A percentile compares a stretch with the other conserved stretches of the same genome.
Evolutionary conservation across 2,113 vertebrate genomes (phyloP).

Genomic region (Isichthys henryi): DNA sequence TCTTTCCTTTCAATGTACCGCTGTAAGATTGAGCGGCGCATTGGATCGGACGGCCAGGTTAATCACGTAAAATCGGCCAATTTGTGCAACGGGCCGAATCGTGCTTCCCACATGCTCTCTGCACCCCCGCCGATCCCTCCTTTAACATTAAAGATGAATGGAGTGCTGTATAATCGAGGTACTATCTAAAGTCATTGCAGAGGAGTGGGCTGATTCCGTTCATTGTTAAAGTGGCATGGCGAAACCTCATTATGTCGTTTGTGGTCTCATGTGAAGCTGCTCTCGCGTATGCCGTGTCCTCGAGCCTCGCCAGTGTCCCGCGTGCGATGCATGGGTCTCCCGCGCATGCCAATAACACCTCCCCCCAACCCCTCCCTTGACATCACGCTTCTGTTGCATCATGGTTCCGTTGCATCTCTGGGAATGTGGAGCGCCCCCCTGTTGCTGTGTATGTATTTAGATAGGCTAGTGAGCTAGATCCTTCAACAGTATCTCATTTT

Average conservation of each 20-base stretch:
- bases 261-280: conserved; percentile 6
- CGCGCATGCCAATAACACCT: conserved; percentile 9
- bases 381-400: conserved; percentile 15
- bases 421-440: neutral
- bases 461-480: conserved; percentile 66
- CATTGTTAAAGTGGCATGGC: conserved; percentile 5
- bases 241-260: neutral
- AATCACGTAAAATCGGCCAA: neutral
- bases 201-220: neutral
- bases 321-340: neutral
- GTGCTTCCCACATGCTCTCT: neutral
- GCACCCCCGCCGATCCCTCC: neutral
- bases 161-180: neutral
- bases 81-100: neutral
- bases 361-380: neutral
- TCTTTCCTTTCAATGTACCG: neutral
- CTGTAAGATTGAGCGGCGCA: neutral
- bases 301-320: neutral
- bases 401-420: conserved; percentile 25
- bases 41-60: neutral
- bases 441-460: conserved; percentile 36
- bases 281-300: neutral
- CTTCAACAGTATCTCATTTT: conserved; percentile 78
- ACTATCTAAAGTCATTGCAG: neutral
- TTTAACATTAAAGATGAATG: neutral